phyloP scores from a whole-genome alignment of 2,113 vertebrate species.

The Tragelaphus strepsiceros region DNA sequence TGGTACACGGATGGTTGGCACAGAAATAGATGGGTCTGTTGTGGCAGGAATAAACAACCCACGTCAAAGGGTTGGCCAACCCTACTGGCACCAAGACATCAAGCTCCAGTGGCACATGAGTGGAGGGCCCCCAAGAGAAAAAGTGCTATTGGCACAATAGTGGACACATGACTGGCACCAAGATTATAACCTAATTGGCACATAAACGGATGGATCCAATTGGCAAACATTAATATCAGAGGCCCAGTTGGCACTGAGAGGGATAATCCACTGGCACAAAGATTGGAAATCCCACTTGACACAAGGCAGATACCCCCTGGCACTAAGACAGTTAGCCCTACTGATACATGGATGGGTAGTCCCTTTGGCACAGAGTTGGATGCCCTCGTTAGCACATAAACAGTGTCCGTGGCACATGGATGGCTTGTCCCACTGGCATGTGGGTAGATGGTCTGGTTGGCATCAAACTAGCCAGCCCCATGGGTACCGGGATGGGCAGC shows the following conservation, averaged over 20 bases:
- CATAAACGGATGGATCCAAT: neutral
- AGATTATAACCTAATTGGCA: neutral
- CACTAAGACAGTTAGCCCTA: neutral
- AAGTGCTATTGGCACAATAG: neutral
- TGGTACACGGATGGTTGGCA: neutral
- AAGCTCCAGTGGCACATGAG: neutral
- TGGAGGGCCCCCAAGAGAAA: neutral
- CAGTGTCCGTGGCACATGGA: neutral
- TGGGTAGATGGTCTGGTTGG: neutral
- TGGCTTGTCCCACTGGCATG: neutral
- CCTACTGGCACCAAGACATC: neutral
- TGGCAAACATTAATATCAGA: constrained; percentile 22
- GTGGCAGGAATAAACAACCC: neutral
- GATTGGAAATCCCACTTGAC: neutral
- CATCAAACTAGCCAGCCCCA: neutral
- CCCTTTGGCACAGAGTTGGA: constrained; percentile 27
- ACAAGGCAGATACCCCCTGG: neutral
- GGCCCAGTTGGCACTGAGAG: neutral
- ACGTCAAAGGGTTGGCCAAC: neutral
- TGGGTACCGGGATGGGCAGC: neutral
- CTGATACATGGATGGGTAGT: neutral
- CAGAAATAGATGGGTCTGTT: neutral
- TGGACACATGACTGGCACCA: neutral
- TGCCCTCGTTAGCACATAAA: neutral
- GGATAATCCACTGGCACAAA: neutral